Conservation (phyloP, 2,113 vertebrate species). For the Scortum barcoo region DNA sequence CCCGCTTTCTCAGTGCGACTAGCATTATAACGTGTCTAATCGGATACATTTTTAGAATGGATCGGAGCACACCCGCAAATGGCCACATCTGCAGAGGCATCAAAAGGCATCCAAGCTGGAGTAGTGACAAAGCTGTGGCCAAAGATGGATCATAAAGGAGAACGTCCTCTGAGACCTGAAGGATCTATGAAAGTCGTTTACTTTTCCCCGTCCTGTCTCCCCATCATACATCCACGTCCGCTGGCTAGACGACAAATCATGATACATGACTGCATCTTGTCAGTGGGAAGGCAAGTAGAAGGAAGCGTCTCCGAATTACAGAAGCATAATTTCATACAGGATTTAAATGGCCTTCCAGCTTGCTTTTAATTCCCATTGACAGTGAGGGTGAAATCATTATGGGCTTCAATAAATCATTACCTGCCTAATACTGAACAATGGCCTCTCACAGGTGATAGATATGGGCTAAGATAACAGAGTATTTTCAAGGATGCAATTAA, state of each 20-base stretch:
- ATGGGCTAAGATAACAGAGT: not conserved
- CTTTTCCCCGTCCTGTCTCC: not conserved
- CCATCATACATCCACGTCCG: not conserved
- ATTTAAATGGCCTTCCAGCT: not conserved
- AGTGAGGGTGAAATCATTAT: constrained; percentile 2
- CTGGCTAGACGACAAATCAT: constrained; percentile 17
- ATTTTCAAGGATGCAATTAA: not conserved
- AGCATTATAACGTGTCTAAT: not conserved
- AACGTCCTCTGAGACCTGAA: not conserved
- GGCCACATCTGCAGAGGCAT: constrained; percentile 9
- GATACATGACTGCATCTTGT: not conserved
- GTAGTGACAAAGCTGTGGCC: not conserved
- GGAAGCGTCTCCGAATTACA: not conserved
- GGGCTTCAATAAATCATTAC: constrained; percentile 8
- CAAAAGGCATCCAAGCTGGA: not conserved
- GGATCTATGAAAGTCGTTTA: not conserved
- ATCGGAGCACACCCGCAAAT: not conserved
- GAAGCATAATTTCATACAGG: not conserved
- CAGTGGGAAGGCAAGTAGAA: not conserved
- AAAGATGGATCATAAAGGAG: constrained; percentile 2
- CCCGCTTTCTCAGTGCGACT: constrained; percentile 1
- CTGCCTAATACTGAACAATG: not conserved
- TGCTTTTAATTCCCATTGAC: constrained; percentile 23
- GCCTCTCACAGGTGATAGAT: not conserved
- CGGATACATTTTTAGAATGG: not conserved